phyloP scores from a whole-genome alignment of 1,140 invertebrate genomes.

The Papilio dardanus region DNA sequence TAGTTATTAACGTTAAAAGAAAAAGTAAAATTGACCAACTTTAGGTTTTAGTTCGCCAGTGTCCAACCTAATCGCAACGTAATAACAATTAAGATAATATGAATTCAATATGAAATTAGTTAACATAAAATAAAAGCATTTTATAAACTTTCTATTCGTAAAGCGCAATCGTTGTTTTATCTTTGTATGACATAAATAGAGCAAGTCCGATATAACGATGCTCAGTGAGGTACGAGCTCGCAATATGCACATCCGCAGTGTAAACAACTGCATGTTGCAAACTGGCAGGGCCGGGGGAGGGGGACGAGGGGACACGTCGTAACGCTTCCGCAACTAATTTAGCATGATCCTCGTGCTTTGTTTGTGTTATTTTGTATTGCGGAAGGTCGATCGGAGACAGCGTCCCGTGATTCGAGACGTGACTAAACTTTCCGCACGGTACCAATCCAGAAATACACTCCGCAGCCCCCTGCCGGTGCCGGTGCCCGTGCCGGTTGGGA shows the following conservation, averaged over 20 bases:
- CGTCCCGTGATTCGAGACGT: constrained; percentile 59
- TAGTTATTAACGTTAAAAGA: background rate
- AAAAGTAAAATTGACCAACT: background rate
- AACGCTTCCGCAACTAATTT: constrained; percentile 40
- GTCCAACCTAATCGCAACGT: too few relatives aligned
- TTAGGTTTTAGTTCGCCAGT: background rate
- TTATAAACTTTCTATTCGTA: background rate
- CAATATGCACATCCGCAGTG: background rate
- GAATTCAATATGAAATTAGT: too few relatives aligned
- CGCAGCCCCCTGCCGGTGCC: constrained; percentile 51
- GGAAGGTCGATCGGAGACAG: constrained; percentile 69
- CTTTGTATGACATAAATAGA: background rate
- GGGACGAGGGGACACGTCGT: constrained; percentile 26
- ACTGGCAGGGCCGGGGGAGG: background rate
- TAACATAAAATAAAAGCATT: too few relatives aligned
- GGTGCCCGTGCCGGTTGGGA: constrained; percentile 11
- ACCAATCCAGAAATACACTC: constrained; percentile 78
- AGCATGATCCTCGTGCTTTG: constrained; percentile 39
- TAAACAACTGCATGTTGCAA: constrained; percentile 14
- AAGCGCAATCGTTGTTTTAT: background rate
- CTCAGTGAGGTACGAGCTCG: background rate
- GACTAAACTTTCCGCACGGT: constrained; percentile 80
- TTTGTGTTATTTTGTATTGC: constrained; percentile 54
- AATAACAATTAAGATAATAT: too few relatives aligned
- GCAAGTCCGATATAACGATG: background rate